Conservation (phyloP, 2,113 vertebrate species). For the Xiphias gladius region DNA sequence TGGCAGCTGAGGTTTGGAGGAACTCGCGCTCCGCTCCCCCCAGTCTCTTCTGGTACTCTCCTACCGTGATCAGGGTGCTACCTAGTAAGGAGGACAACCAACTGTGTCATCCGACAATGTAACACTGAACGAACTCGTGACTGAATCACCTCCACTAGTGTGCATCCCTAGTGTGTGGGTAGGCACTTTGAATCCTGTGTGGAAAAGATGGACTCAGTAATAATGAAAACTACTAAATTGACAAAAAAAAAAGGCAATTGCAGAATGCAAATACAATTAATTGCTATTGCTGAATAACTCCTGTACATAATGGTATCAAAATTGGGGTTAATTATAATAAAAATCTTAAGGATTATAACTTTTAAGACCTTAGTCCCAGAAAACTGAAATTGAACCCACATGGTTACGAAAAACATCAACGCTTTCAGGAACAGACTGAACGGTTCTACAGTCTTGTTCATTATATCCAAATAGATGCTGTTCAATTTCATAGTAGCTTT, state of each 20-base stretch:
- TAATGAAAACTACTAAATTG: neutral
- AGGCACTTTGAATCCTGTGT: neutral
- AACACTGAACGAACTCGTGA: neutral
- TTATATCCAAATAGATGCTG: neutral
- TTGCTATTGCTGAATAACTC: no score
- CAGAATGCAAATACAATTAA: no score
- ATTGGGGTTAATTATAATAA: no score
- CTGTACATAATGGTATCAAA: neutral
- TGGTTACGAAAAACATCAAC: no score
- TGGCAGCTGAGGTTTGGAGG: slow-evolving; percentile 90
- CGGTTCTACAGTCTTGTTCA: neutral
- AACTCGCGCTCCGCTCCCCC: slow-evolving; percentile 93
- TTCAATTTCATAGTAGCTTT: neutral
- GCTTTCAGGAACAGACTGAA: neutral
- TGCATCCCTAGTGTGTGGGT: no score
- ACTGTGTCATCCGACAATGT: no score
- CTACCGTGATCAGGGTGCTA: slow-evolving; percentile 93
- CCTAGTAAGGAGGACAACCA: slow-evolving; percentile 28
- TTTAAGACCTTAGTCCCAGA: neutral
- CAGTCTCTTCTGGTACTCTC: slow-evolving; percentile 91
- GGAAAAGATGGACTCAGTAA: no score
- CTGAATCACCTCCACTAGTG: neutral
- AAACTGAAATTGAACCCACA: no score
- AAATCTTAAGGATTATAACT: no score
- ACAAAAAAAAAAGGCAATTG: no score